Percentiles rank a stretch among this genome's conserved stretches.
Evolutionary conservation across 2,113 vertebrate species (phyloP).

Genomic region (Cyprinus carpio): DNA sequence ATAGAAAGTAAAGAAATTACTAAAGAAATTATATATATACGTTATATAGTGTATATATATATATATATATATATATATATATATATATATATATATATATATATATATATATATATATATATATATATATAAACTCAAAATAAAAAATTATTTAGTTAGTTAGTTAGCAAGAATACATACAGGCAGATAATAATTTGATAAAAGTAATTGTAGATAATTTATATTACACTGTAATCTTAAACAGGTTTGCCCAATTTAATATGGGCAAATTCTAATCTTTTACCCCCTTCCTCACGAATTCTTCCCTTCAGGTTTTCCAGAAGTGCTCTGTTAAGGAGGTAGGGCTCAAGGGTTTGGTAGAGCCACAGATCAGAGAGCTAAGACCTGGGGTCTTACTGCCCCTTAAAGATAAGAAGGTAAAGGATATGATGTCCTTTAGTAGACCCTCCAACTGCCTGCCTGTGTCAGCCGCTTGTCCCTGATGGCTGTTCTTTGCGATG

Average conservation of each 20-base stretch:
- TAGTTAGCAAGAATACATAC: too few relatives aligned
- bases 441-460: constrained; percentile 74
- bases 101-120: too few relatives aligned
- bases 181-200: neutral
- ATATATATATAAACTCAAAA: too few relatives aligned
- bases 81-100: too few relatives aligned
- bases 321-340: constrained; percentile 94
- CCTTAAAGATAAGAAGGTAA: constrained; percentile 99
- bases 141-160: too few relatives aligned
- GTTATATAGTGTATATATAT: too few relatives aligned
- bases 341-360: constrained; percentile 89
- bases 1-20: too few relatives aligned
- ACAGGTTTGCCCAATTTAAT: constrained; percentile 34
- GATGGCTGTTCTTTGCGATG: constrained; percentile 68
- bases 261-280: constrained; percentile 63
- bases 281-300: constrained; percentile 66
- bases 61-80: too few relatives aligned
- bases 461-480: constrained; percentile 63
- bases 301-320: constrained; percentile 95
- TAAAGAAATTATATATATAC: too few relatives aligned
- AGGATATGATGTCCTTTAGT: constrained; percentile 63
- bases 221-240: constrained; percentile 17
- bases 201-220: neutral
- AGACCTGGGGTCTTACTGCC: constrained; percentile 83
- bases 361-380: constrained; percentile 90